phyloP scores from a whole-genome alignment of 1,140 invertebrate genomes.

The Tetragnatha versicolor region DNA sequence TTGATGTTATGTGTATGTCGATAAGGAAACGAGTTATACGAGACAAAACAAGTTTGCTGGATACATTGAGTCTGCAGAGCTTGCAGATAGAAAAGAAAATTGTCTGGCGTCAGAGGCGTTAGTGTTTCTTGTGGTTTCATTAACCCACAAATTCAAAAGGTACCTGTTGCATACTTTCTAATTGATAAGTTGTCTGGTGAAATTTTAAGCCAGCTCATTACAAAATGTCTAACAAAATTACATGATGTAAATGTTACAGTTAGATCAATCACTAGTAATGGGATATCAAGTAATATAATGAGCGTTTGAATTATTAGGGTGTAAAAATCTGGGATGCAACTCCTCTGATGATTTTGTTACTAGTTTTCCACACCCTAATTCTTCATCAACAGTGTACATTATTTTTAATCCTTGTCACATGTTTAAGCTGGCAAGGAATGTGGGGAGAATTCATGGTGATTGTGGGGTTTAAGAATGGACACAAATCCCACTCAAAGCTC shows the following conservation, averaged over 20 bases:
- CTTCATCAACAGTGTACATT: not conserved
- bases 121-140: not conserved
- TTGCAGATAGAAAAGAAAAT: not conserved
- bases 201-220: not conserved
- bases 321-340: not conserved
- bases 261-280: not conserved
- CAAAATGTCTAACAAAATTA: not conserved
- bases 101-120: not conserved
- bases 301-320: not conserved
- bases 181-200: not conserved
- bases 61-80: too few relatives aligned
- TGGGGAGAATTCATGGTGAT: too few relatives aligned
- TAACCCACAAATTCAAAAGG: not conserved
- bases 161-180: not conserved
- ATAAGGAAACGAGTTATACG: not conserved
- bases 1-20: not conserved
- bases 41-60: not conserved
- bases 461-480: constrained; percentile 63
- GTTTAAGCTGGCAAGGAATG: not conserved
- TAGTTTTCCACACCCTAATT: not conserved
- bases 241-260: not conserved
- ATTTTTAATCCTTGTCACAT: not conserved
- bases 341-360: not conserved
- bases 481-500: constrained; percentile 1
- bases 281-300: not conserved